Percentiles rank a stretch among this genome's conserved stretches.
Evolutionary conservation across 2,113 vertebrate species (phyloP).

Genomic region (Terrapene triunguis): DNA sequence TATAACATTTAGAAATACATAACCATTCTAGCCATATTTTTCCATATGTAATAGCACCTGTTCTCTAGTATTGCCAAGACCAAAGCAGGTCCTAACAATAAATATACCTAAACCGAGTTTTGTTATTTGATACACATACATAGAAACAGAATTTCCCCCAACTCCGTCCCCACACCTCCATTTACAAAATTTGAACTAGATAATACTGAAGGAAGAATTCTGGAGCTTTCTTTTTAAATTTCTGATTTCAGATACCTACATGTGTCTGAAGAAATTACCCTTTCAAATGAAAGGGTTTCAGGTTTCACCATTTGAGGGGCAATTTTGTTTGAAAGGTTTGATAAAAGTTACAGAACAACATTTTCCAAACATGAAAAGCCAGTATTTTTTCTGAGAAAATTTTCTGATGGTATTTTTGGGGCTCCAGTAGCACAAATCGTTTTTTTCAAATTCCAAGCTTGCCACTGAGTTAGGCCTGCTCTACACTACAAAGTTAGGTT

Average conservation of each 20-base stretch:
- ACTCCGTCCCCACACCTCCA: no score
- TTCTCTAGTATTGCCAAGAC: neutral
- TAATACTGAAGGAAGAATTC: no score
- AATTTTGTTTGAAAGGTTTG: no score
- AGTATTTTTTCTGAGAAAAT: neutral
- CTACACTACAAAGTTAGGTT: no score
- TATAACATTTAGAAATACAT: neutral
- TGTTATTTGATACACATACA: neutral
- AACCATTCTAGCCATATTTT: neutral
- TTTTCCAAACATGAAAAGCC: neutral
- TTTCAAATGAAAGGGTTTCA: no score
- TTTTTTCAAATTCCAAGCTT: neutral
- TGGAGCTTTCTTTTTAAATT: no score
- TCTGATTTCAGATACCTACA: no score
- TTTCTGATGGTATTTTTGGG: neutral
- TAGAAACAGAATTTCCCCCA: no score
- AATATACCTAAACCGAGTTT: neutral
- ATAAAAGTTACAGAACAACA: no score
- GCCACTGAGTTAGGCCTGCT: neutral
- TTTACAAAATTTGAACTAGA: no score
- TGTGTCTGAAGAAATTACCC: no score
- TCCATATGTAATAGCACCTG: neutral
- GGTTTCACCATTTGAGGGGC: no score
- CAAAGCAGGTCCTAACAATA: neutral
- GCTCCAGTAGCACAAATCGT: neutral